phyloP scores from a whole-genome alignment of 2,888 invertebrate species.

The Eurytoma californica region DNA sequence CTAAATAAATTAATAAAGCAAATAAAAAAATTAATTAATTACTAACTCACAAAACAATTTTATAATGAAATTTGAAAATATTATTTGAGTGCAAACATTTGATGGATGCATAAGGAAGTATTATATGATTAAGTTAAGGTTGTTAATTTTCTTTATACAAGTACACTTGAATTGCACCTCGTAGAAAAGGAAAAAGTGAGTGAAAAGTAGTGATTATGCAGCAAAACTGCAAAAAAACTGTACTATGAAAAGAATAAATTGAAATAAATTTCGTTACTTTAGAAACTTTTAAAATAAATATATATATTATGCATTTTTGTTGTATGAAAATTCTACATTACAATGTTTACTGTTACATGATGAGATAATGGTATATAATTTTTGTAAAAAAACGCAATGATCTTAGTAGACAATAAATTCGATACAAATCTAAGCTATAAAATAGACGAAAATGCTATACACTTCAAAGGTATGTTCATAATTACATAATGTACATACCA shows the following conservation, averaged over 20 bases:
- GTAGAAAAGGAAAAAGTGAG: neutral
- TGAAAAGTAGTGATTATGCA: slow-evolving; percentile 13
- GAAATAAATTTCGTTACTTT: slow-evolving; percentile 14
- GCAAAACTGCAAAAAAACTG: slow-evolving; percentile 35
- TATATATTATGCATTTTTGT: slow-evolving; percentile 42
- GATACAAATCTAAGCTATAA: slow-evolving; percentile 35
- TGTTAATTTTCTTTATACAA: slow-evolving; percentile 15
- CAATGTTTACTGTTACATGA: slow-evolving; percentile 10
- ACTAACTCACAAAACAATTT: no score
- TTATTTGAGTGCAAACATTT: no score
- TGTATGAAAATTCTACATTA: neutral
- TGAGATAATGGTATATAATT: slow-evolving; percentile 28
- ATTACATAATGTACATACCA: slow-evolving; percentile 39
- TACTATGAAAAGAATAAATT: slow-evolving; percentile 31
- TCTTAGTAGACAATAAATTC: slow-evolving; percentile 28
- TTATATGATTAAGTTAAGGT: slow-evolving; percentile 10
- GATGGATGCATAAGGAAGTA: slow-evolving; percentile 29
- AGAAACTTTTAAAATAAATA: slow-evolving; percentile 23
- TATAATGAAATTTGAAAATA: no score
- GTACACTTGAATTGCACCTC: slow-evolving; percentile 29
- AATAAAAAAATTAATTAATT: neutral
- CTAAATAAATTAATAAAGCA: neutral
- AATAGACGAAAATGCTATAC: slow-evolving; percentile 47
- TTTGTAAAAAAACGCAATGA: slow-evolving; percentile 36
- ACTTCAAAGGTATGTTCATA: slow-evolving; percentile 34